phyloP scores from a whole-genome alignment of 1,140 invertebrate genomes.

The Cydia splendana region DNA sequence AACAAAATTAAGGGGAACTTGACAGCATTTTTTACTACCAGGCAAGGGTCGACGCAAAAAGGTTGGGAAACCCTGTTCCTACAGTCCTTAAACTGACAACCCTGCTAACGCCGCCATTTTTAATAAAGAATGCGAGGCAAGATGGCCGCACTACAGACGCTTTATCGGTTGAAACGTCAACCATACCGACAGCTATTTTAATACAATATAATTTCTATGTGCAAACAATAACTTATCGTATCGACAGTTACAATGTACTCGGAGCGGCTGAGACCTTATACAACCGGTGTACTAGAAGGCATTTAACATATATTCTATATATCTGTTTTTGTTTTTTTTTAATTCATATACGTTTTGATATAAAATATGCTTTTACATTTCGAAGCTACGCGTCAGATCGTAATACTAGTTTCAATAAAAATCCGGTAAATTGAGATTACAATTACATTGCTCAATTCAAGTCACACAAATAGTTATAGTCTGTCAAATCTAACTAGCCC shows the following conservation, averaged over 20 bases:
- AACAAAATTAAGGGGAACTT: no score
- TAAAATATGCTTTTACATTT: constrained; percentile 1
- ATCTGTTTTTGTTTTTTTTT: neutral
- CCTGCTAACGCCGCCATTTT: neutral
- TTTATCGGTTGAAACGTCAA: neutral
- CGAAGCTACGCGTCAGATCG: constrained; percentile 6
- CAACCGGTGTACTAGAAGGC: constrained; percentile 22
- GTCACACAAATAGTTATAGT: neutral
- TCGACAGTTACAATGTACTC: constrained; percentile 18
- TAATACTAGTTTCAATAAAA: neutral
- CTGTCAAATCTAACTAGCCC: neutral
- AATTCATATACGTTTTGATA: constrained; percentile 21
- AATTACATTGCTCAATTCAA: neutral
- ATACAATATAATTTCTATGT: constrained; percentile 21
- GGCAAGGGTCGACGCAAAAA: neutral
- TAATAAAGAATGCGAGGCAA: constrained; percentile 7
- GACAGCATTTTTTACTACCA: no score
- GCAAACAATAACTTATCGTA: constrained; percentile 21
- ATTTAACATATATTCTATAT: constrained; percentile 2
- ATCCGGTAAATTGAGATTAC: constrained; percentile 1
- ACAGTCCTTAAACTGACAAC: neutral
- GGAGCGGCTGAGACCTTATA: constrained; percentile 1
- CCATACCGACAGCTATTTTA: constrained; percentile 15
- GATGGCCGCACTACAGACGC: constrained; percentile 1
- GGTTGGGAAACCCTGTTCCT: constrained; percentile 2